These are phyloP conservation scores for Mormyrops boulengeri DNA, from an alignment of 2,797 vertebrate genomes.

Conservation along the genomic window DNA sequence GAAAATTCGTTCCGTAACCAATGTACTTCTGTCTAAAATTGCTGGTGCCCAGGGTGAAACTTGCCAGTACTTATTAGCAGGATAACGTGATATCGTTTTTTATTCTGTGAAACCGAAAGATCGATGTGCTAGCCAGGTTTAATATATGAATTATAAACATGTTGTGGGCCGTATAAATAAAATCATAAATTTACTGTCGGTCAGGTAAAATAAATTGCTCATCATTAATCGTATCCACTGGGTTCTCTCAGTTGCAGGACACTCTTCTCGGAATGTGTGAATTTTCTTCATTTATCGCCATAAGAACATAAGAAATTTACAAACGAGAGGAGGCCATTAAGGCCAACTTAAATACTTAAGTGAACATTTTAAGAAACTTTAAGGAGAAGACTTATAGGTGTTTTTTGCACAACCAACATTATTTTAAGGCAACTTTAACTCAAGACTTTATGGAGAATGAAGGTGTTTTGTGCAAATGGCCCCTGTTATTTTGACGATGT, in stretches of 20 bases:
- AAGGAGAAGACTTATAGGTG: background rate
- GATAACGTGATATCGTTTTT: background rate
- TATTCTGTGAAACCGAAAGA: background rate
- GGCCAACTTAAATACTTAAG: background rate
- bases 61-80: background rate
- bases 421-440: background rate
- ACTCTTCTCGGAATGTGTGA: background rate
- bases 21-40: background rate
- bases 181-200: background rate
- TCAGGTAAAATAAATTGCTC: background rate
- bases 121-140: background rate
- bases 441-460: too few relatives aligned
- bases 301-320: too few relatives aligned
- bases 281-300: too few relatives aligned
- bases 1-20: background rate
- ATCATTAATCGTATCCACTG: background rate
- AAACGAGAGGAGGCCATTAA: too few relatives aligned
- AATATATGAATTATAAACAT: background rate
- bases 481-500: background rate
- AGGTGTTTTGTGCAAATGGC: too few relatives aligned
- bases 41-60: background rate
- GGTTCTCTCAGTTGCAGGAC: background rate
- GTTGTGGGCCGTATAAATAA: background rate
- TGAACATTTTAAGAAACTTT: background rate
- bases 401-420: background rate